Evolutionary conservation across 37 sponge, comb jelly and placozoan species (phyloP).

Genomic region (Cladorhizidae sp.): DNA sequence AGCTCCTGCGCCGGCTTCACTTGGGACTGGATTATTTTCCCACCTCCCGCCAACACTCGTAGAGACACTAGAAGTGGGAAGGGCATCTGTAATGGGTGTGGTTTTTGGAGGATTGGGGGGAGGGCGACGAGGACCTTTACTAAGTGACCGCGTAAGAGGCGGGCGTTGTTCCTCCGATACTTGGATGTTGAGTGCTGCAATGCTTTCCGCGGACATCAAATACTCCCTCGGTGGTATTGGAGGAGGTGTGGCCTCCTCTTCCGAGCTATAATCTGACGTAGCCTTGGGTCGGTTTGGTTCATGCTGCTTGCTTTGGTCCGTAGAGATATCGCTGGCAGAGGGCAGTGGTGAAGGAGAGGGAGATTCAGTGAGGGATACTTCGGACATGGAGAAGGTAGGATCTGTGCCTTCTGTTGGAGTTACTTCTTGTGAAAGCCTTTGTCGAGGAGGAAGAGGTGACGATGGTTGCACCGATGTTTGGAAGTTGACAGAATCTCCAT

Average conservation of each 20-base stretch:
- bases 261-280: not conserved
- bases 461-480: too few relatives aligned
- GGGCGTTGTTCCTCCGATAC: too few relatives aligned
- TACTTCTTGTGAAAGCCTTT: too few relatives aligned
- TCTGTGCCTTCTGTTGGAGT: not conserved
- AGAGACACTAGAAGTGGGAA: not conserved
- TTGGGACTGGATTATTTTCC: not conserved
- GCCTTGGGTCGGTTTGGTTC: too few relatives aligned
- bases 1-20: not conserved
- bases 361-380: not conserved
- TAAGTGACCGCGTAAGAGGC: not conserved
- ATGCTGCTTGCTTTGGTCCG: not conserved
- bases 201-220: too few relatives aligned
- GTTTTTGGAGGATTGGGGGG: constrained; percentile 3
- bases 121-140: constrained; percentile 2
- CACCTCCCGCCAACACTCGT: not conserved
- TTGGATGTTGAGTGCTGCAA: too few relatives aligned
- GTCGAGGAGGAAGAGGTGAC: too few relatives aligned
- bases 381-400: not conserved
- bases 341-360: constrained; percentile 7
- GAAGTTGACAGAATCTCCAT: too few relatives aligned
- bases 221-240: not conserved
- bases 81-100: not conserved
- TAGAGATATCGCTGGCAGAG: not conserved
- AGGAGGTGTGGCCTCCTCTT: constrained; percentile 1